A percentile compares a stretch with the other conserved stretches of the same genome.
phyloP scores from a whole-genome alignment of 2,888 invertebrate species.

The Drosophila paranaensis region DNA sequence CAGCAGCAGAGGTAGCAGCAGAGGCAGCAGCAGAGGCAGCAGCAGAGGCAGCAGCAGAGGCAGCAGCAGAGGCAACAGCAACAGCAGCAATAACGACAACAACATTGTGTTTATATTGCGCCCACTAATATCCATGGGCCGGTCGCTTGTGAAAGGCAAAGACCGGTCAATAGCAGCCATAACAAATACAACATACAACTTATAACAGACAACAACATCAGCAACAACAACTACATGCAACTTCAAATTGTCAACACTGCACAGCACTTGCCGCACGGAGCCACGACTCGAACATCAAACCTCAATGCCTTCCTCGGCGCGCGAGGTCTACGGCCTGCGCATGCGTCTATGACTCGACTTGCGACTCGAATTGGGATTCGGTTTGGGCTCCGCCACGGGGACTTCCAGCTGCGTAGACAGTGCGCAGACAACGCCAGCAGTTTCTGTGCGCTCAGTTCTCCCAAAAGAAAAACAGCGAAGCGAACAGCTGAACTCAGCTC shows the following conservation, averaged over 20 bases:
- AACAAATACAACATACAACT: constrained; percentile 26
- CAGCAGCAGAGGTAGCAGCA: no score
- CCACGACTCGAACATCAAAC: constrained; percentile 28
- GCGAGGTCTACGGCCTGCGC: constrained; percentile 28
- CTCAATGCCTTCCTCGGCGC: constrained; percentile 16
- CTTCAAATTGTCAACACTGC: constrained; percentile 72
- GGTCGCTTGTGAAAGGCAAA: constrained; percentile 48
- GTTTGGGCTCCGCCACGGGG: constrained; percentile 33
- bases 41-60: constrained; percentile 14
- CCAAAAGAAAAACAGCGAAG: constrained; percentile 44
- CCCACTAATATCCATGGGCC: constrained; percentile 54
- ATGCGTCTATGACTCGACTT: constrained; percentile 10
- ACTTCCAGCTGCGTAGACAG: constrained; percentile 78
- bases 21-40: constrained; percentile 7
- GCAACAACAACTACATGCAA: constrained; percentile 21
- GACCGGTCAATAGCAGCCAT: constrained; percentile 51
- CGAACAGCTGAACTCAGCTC: neutral
- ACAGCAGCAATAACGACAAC: constrained; percentile 11
- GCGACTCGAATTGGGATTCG: constrained; percentile 13
- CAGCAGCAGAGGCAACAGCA: neutral
- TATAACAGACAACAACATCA: constrained; percentile 15
- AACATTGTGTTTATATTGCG: constrained; percentile 59
- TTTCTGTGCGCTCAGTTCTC: constrained; percentile 43
- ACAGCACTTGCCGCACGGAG: constrained; percentile 72
- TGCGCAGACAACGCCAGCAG: constrained; percentile 61